These are phyloP conservation scores for Euclidia mi DNA, from an alignment of 2,888 invertebrate species.

Conservation along the genomic window DNA sequence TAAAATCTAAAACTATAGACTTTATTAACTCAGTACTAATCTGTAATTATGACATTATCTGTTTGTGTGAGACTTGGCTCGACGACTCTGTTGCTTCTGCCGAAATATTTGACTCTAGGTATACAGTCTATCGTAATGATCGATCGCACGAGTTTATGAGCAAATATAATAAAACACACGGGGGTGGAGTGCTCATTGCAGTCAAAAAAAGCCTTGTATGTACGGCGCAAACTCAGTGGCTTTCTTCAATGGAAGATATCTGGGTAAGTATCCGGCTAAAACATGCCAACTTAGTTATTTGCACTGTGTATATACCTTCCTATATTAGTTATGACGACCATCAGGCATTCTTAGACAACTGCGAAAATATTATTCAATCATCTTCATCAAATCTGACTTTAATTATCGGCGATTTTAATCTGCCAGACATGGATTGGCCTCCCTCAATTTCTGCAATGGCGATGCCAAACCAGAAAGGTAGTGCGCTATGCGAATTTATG, in stretches of 20 bases:
- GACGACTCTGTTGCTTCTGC: not conserved
- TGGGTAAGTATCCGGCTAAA: not conserved
- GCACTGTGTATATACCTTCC: not conserved
- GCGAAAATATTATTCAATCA: not conserved
- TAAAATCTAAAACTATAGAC: not conserved
- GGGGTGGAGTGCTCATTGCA: not conserved
- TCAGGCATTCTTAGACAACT: not conserved
- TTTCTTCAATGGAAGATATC: not conserved
- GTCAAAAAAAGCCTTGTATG: not conserved
- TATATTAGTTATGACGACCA: constrained; percentile 4
- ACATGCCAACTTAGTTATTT: not conserved
- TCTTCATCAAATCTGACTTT: not conserved
- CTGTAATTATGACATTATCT: not conserved
- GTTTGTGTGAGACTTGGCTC: not conserved
- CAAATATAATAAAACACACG: not conserved
- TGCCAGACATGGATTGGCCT: not conserved
- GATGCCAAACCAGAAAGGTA: not conserved
- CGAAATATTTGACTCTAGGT: not conserved
- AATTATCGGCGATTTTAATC: not conserved
- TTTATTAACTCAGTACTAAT: not conserved
- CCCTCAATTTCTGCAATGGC: not conserved
- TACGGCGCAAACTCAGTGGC: not conserved
- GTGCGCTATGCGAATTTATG: not conserved
- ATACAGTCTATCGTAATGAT: constrained; percentile 1
- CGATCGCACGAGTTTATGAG: not conserved